Conservation (phyloP, 2,888 invertebrate genomes). For the Trisateles emortualis region DNA sequence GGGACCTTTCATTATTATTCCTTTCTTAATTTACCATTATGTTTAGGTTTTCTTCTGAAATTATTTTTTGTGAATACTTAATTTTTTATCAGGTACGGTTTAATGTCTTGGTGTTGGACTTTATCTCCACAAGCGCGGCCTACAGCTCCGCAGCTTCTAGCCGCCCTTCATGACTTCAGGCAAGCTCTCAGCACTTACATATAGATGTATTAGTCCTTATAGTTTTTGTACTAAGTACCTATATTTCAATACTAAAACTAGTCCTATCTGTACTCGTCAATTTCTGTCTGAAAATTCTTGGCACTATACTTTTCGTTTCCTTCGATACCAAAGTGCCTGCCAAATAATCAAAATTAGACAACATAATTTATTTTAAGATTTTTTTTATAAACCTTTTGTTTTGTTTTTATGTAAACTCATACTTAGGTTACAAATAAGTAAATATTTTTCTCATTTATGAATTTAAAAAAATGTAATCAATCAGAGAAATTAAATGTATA, state of each 20-base stretch:
- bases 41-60: not conserved
- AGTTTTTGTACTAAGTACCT: constrained; percentile 15
- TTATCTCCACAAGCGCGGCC: constrained; percentile 88
- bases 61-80: not conserved
- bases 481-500: constrained; percentile 26
- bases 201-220: constrained; percentile 56
- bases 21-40: not conserved
- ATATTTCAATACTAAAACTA: constrained; percentile 27
- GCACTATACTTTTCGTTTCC: constrained; percentile 48
- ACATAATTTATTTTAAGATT: constrained; percentile 7
- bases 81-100: constrained; percentile 85
- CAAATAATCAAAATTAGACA: constrained; percentile 49
- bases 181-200: constrained; percentile 90
- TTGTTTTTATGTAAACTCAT: not conserved
- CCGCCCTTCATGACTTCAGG: constrained; percentile 91
- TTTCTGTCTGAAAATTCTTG: constrained; percentile 40
- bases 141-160: constrained; percentile 89
- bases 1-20: not conserved
- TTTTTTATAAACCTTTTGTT: not conserved
- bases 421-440: not conserved
- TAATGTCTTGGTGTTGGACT: constrained; percentile 93
- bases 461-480: not conserved
- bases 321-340: constrained; percentile 75
- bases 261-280: constrained; percentile 41
- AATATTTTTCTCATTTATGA: not conserved